Evolutionary conservation across 2,888 invertebrate species (phyloP), one percentile per base, ranked within the genome.

Genomic region (Asteroscopus sphinx): DNA sequence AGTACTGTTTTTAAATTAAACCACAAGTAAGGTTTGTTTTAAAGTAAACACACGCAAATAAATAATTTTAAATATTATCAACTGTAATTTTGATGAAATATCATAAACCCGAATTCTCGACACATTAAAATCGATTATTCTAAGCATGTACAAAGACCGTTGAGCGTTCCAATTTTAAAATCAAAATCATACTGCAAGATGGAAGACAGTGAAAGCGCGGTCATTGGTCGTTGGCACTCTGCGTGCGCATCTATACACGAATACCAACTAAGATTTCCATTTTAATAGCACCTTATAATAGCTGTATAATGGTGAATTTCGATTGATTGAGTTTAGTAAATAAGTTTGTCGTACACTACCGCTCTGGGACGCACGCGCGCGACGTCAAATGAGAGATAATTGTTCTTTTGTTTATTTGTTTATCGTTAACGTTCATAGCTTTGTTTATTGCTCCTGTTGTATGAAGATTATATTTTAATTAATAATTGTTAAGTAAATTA

Each of bases 161-260:
- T 84, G 80, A 76, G 75, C 84, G 87, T 87, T 89, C 87, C 81
- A 86, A 87, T 87, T 91, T 90, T 85, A 84, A 87, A 90, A 88
- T 88, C 85, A 88, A 90, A 88, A 83, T 78, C 71, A 77, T 76
- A 79, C 72, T 70, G 66, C 79, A 91, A 92, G 88, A 92, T 92
- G 88, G 90, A 81, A 85, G 87, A 74, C 88, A 89, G 93, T 88
- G 93, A 93, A 93, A 93, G 93, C 90, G 88, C 93, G 93, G 93
- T 93, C 93, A 93, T 93, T 93, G 93, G 92, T 93, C 92, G 92
- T 69, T 78, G 82, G 78, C 77, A 81, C 72, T 74, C 86, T 91
- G 92, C 92, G 92, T 92, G 92, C 85, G 82, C 85, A 82, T 83
- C 84, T 84, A 84, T 80, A 79, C 87, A 90, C 83, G 85, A 81